phyloP scores from a whole-genome alignment of 2,888 invertebrate genomes.

The Phlogophora meticulosa region DNA sequence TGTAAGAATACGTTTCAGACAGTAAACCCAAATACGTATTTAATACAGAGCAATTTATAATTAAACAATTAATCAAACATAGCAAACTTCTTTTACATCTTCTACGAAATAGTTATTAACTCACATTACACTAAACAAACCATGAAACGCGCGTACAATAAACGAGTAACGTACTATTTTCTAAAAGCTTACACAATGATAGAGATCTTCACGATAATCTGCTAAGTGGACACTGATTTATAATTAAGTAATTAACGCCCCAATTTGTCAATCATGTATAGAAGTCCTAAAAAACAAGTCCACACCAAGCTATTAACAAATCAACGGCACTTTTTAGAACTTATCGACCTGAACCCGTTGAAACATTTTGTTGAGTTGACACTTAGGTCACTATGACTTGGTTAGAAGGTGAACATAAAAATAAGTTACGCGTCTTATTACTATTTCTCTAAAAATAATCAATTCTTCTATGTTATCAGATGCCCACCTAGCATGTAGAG shows the following conservation, averaged over 20 bases:
- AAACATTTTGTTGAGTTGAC: constrained; percentile 20
- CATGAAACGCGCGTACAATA: constrained; percentile 71
- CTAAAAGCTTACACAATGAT: constrained; percentile 72
- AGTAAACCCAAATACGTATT: constrained; percentile 43
- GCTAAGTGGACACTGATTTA: constrained; percentile 78
- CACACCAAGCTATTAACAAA: constrained; percentile 25
- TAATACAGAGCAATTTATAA: constrained; percentile 47
- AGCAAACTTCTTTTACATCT: constrained; percentile 38
- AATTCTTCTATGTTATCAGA: constrained; percentile 60
- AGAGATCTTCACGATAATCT: constrained; percentile 85
- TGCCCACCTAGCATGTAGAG: constrained; percentile 73
- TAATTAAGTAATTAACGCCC: constrained; percentile 51
- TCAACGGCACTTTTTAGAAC: background rate
- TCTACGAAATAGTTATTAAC: constrained; percentile 49
- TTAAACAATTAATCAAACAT: constrained; percentile 49
- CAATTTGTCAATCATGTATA: constrained; percentile 16
- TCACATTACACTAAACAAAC: constrained; percentile 68
- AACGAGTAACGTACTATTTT: constrained; percentile 74
- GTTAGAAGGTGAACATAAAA: constrained; percentile 36
- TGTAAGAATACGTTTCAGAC: constrained; percentile 34
- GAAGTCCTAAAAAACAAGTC: constrained; percentile 32
- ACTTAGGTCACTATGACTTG: constrained; percentile 14
- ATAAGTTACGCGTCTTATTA: constrained; percentile 31
- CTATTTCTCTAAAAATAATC: constrained; percentile 37
- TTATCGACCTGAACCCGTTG: background rate